Percentiles rank a stretch among this genome's conserved stretches.
These are phyloP conservation scores for Scaptomyza montana DNA, from an alignment of 1,140 invertebrate genomes.

Conservation along the genomic window DNA sequence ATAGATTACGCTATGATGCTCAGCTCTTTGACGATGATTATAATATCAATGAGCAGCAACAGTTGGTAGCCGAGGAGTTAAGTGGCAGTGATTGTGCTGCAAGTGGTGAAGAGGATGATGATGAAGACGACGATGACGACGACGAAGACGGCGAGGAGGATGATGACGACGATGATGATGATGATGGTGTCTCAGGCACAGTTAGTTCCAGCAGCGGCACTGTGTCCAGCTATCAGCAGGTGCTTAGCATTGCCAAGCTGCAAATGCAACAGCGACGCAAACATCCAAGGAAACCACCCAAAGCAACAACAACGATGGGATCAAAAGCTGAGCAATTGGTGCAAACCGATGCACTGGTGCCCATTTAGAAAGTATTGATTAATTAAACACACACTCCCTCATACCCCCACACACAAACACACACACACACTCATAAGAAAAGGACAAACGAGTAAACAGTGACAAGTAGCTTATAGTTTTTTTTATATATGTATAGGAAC, in stretches of 20 bases:
- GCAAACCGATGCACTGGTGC: conserved; percentile 66
- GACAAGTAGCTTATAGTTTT: conserved; percentile 66
- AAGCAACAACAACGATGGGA: conserved; percentile 16
- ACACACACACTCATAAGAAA: conserved; percentile 9
- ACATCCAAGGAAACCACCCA: conserved; percentile 76
- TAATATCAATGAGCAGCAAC: conserved; percentile 51
- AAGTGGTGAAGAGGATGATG: conserved; percentile 27
- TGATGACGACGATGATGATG: conserved; percentile 52
- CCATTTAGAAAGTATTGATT: conserved; percentile 71
- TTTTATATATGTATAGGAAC: conserved; percentile 7
- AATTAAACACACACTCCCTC: conserved; percentile 4
- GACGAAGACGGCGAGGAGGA: conserved; percentile 28
- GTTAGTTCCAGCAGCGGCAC: conserved; percentile 66
- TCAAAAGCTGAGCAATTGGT: conserved; percentile 29
- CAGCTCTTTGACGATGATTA: conserved; percentile 76
- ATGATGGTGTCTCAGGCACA: conserved; percentile 51
- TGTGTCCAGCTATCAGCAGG: conserved; percentile 78
- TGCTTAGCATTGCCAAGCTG: conserved; percentile 74
- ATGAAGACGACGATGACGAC: conserved; percentile 25
- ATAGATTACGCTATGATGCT: conserved; percentile 71
- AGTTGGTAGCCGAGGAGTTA: conserved; percentile 16
- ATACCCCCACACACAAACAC: neutral
- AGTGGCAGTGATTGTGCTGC: conserved; percentile 42
- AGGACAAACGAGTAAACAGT: conserved; percentile 81
- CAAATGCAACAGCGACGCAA: conserved; percentile 78